Conservation (phyloP, 2,797 vertebrate genomes). For the Chiloscyllium punctatum region DNA sequence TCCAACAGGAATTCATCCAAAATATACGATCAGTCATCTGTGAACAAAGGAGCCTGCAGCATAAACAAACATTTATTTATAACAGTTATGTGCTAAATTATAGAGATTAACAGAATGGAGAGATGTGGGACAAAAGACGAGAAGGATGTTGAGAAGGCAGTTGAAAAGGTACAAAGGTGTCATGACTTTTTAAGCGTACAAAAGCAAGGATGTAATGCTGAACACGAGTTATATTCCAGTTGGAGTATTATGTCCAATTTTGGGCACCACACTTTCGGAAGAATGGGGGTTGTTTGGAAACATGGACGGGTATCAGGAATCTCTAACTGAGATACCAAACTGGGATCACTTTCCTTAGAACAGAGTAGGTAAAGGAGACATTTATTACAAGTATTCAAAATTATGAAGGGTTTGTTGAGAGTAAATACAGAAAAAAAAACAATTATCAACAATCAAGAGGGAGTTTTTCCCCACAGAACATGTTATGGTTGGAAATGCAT, state of each 20-base stretch:
- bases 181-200: neutral
- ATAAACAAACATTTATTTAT: constrained; percentile 13
- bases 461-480: neutral
- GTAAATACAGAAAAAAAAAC: neutral
- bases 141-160: neutral
- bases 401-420: neutral
- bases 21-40: neutral
- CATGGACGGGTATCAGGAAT: neutral
- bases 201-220: neutral
- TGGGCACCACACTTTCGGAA: neutral
- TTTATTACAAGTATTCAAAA: neutral
- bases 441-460: neutral
- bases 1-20: constrained; percentile 2
- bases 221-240: neutral
- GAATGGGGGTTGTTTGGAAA: neutral
- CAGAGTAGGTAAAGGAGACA: neutral
- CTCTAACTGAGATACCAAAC: neutral
- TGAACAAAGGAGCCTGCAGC: neutral
- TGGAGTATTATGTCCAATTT: neutral
- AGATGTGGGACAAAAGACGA: neutral
- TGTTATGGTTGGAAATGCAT: neutral
- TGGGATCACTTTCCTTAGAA: neutral
- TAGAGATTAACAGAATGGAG: neutral
- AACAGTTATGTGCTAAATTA: neutral
- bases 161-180: neutral